A percentile compares a stretch with the other conserved stretches of the same genome.
phyloP scores from a whole-genome alignment of 2,113 vertebrate genomes.

The Maccullochella peelii region DNA sequence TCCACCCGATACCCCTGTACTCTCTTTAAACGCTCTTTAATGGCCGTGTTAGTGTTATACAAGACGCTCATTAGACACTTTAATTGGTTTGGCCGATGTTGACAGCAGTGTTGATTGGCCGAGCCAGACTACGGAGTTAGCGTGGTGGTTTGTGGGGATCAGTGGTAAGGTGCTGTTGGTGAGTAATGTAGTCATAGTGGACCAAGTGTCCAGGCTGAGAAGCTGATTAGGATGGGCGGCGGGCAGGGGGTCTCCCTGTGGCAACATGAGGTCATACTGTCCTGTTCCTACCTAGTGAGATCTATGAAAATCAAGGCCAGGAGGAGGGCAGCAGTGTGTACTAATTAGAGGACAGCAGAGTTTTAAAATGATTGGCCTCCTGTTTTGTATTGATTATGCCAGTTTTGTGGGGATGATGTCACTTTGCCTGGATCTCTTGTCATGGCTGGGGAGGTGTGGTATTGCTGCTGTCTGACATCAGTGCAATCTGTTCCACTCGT shows the following conservation, averaged over 20 bases:
- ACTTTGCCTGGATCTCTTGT: constrained; percentile 61
- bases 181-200: constrained; percentile 75
- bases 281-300: constrained; percentile 7
- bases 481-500: neutral
- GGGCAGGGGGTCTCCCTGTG: constrained; percentile 32
- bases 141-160: constrained; percentile 68
- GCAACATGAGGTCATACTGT: constrained; percentile 73
- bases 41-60: constrained; percentile 79
- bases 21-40: constrained; percentile 82
- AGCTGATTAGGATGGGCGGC: constrained; percentile 62
- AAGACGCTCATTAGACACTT: constrained; percentile 82
- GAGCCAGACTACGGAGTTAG: constrained; percentile 50
- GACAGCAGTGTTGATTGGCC: constrained; percentile 73
- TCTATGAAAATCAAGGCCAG: constrained; percentile 45
- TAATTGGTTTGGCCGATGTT: constrained; percentile 74
- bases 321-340: neutral
- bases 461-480: constrained; percentile 56
- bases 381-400: constrained; percentile 60
- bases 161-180: constrained; percentile 48
- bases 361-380: constrained; percentile 48
- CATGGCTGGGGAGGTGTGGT: constrained; percentile 25
- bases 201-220: constrained; percentile 47
- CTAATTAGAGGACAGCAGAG: constrained; percentile 56
- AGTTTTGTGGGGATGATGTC: constrained; percentile 72
- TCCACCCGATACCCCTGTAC: constrained; percentile 77